Base-by-base conservation (phyloP, 2,888 invertebrate genomes). In the Molanna angustata region DNA sequence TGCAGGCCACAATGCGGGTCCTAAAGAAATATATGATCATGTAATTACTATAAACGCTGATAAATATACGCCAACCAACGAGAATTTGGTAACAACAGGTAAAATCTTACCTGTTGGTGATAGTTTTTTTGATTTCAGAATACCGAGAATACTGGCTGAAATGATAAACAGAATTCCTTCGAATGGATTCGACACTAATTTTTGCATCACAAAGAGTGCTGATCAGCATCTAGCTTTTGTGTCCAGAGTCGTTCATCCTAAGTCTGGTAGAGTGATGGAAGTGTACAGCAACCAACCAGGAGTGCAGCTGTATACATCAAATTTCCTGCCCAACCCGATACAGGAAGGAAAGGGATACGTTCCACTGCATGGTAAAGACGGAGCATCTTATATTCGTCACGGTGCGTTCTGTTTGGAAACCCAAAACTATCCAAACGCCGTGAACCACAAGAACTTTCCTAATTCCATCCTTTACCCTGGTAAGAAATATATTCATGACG, bases 371-470 rank as follows among this genome's bases (percentile, higher is more conserved):
- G 94, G 94, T 1, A 94, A 93, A 68, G 72, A 74, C 4, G 85
- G 85, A 0, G 78, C 80, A 0, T 63, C 66, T 11, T 94, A 94
- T 66, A 80, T 74, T 50, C 85, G 83, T 59, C 90, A 91, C 63
- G 87, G 87, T 0, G 89, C 88, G 2, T 84, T 95, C 64, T 94
- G 93, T 65, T 72, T 95, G 47, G 94, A 95, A 76, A 90, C 95
- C 0, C 95, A 96, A 71, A 90, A 91, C 66, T 95, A 85, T 73
- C 95, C 96, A 0, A 90, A 97, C 71, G 90, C 94, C 9, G 76
- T 90, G 1, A 91, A 94, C 17, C 21, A 33, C 43, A 49, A 49
- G 22, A 32, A 86, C 62, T 93, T 92, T 62, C 92, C 92, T 1
- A 82, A 80, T 51, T 79, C 84, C 3, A 76, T 90, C 42, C 63